Conservation (phyloP, 2,888 invertebrate species). For the Parnassius glacialis region DNA sequence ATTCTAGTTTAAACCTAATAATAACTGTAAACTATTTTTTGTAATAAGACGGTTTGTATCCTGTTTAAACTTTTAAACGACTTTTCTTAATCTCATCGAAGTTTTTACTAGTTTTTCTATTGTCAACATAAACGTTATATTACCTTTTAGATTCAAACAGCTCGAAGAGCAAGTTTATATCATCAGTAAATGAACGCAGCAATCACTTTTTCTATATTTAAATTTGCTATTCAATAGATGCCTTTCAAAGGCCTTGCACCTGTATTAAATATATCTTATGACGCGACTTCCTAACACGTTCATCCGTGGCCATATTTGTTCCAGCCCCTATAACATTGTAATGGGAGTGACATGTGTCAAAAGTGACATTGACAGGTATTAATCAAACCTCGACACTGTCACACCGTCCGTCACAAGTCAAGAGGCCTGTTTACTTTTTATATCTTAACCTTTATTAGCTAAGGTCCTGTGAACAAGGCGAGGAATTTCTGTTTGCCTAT, state of each 20-base stretch:
- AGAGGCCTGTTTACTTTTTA: slow-evolving; percentile 16
- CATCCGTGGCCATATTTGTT: slow-evolving; percentile 27
- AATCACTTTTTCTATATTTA: slow-evolving; percentile 7
- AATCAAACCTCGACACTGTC: slow-evolving; percentile 24
- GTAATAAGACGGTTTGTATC: too few relatives aligned
- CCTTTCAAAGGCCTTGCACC: slow-evolving; percentile 8
- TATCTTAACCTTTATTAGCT: slow-evolving; percentile 20
- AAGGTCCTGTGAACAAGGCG: slow-evolving; percentile 14
- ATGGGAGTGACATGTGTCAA: slow-evolving; percentile 26
- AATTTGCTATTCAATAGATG: slow-evolving; percentile 15
- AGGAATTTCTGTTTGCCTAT: slow-evolving; percentile 2
- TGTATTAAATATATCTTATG: slow-evolving; percentile 17
- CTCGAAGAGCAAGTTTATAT: too few relatives aligned
- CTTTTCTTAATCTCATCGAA: too few relatives aligned
- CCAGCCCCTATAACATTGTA: slow-evolving; percentile 21
- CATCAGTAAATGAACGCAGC: too few relatives aligned
- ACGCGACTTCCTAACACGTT: slow-evolving; percentile 23
- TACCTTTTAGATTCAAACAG: too few relatives aligned
- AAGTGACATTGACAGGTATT: slow-evolving; percentile 26
- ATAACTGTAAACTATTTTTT: too few relatives aligned
- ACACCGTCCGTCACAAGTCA: slow-evolving; percentile 14
- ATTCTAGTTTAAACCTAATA: too few relatives aligned
- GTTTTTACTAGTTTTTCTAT: too few relatives aligned
- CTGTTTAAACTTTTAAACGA: too few relatives aligned
- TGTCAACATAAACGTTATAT: too few relatives aligned